Evolutionary conservation across 2,113 vertebrate genomes (phyloP).

Genomic region (Zapus hudsonius): DNA sequence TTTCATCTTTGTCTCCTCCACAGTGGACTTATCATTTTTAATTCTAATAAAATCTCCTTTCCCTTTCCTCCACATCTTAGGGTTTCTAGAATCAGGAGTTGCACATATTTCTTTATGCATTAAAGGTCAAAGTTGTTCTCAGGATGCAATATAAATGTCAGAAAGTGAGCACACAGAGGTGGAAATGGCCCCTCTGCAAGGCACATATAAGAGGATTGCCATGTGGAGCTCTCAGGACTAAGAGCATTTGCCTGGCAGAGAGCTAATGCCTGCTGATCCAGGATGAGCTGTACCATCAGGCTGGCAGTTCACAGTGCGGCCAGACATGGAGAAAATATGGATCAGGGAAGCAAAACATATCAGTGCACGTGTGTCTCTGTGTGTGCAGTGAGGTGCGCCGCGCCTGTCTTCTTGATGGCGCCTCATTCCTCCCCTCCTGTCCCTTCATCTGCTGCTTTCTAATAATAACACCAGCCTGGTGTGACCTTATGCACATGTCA

Average conservation of each 20-base stretch:
- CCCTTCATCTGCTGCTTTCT: background rate
- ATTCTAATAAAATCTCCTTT: background rate
- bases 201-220: background rate
- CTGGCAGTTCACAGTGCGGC: background rate
- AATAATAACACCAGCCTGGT: background rate
- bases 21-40: background rate
- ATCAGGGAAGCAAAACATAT: background rate
- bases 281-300: background rate
- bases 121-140: slow-evolving; percentile 32
- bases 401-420: background rate
- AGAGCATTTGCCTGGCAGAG: background rate
- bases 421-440: background rate
- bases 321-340: background rate
- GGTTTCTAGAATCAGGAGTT: background rate
- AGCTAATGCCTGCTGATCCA: background rate
- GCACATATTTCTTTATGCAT: background rate
- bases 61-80: background rate
- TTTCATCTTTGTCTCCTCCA: background rate
- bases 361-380: no score
- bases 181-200: background rate
- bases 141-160: slow-evolving; percentile 29
- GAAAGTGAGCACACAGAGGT: background rate
- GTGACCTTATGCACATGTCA: background rate
- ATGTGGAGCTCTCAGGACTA: background rate
- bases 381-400: background rate